Conservation (phyloP, 2,888 invertebrate species). For the Antheraea yamamai region DNA sequence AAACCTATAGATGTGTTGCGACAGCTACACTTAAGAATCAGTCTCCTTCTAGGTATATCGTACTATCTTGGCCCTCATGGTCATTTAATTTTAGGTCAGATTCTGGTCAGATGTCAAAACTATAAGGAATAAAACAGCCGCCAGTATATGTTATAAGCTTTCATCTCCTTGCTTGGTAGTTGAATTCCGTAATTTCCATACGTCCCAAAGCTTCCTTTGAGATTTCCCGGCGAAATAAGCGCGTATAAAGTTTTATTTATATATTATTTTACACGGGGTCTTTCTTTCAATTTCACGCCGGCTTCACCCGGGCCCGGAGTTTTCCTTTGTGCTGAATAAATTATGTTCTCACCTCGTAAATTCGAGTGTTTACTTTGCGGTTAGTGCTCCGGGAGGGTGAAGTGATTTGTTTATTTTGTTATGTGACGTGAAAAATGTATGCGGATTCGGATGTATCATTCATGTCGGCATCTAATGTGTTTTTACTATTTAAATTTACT, state of each 20-base stretch:
- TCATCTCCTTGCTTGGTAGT: neutral
- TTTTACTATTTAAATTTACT: slow-evolving; percentile 5
- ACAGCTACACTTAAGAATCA: no score
- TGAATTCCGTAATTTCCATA: slow-evolving; percentile 17
- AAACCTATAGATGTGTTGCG: no score
- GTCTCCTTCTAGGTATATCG: no score
- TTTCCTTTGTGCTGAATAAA: slow-evolving; percentile 73
- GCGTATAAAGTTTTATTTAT: slow-evolving; percentile 41
- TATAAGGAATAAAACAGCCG: neutral
- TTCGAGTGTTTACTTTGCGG: slow-evolving; percentile 58
- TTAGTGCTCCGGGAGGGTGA: slow-evolving; percentile 45
- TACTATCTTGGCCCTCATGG: no score
- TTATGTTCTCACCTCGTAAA: slow-evolving; percentile 70
- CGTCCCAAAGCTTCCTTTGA: slow-evolving; percentile 23
- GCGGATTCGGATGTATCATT: slow-evolving; percentile 12
- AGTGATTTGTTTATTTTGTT: slow-evolving; percentile 55
- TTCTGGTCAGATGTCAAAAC: no score
- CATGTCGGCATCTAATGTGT: slow-evolving; percentile 9
- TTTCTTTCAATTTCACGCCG: slow-evolving; percentile 76
- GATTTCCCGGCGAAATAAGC: slow-evolving; percentile 27
- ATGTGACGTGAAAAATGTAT: slow-evolving; percentile 40
- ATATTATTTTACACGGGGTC: slow-evolving; percentile 46
- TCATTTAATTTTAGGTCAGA: no score
- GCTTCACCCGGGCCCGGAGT: slow-evolving; percentile 50
- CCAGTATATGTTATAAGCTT: neutral